Conservation (phyloP, 2,797 vertebrate species). For the Acropternis orthonyx region DNA sequence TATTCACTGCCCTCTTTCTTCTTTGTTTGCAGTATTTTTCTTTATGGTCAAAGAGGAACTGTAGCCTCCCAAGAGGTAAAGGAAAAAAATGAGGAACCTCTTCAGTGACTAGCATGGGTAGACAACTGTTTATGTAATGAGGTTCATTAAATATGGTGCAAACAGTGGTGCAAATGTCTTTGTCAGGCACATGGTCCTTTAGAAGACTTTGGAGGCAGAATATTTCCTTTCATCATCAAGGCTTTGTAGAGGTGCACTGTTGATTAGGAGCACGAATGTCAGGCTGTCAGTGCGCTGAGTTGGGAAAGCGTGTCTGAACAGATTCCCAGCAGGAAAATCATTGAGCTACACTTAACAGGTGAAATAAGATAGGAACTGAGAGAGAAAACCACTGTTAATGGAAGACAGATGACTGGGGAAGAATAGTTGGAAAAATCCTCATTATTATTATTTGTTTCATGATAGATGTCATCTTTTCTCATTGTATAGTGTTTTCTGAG, state of each 20-base stretch:
- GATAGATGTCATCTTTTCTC: constrained; percentile 12
- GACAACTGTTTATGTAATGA: constrained; percentile 39
- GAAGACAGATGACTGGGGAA: neutral
- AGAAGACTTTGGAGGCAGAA: constrained; percentile 56
- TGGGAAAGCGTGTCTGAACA: constrained; percentile 24
- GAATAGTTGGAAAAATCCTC: constrained; percentile 20
- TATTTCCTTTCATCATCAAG: constrained; percentile 67
- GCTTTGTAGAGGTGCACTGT: constrained; percentile 46
- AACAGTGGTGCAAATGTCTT: constrained; percentile 60
- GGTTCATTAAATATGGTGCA: constrained; percentile 58
- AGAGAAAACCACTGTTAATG: constrained; percentile 29
- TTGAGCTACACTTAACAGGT: constrained; percentile 29
- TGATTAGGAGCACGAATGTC: constrained; percentile 69
- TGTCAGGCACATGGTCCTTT: constrained; percentile 63
- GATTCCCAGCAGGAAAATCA: constrained; percentile 35
- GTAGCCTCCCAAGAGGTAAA: neutral
- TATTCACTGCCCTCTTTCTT: neutral
- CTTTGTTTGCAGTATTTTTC: neutral
- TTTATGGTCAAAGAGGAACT: neutral
- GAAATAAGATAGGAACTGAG: constrained; percentile 31
- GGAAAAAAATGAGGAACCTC: neutral
- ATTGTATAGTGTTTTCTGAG: neutral
- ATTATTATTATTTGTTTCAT: constrained; percentile 37
- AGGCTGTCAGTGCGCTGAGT: constrained; percentile 37
- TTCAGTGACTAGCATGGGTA: neutral